These are phyloP conservation scores for Apeira syringaria DNA, from an alignment of 2,888 invertebrate species.

Conservation along the genomic window DNA sequence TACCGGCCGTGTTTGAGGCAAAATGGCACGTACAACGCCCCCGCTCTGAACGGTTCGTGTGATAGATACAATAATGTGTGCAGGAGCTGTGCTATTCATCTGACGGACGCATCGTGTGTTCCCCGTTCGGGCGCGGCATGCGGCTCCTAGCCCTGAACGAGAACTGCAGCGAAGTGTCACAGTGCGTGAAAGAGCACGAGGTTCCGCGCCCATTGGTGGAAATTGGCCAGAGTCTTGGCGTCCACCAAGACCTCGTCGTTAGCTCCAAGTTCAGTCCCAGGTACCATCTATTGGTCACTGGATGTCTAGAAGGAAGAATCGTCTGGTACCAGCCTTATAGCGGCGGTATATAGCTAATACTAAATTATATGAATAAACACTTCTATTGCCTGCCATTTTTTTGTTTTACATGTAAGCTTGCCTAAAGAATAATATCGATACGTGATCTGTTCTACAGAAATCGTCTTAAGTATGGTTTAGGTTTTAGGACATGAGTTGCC, in stretches of 20 bases:
- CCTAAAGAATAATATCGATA: too few relatives aligned
- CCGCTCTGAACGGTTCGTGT: too few relatives aligned
- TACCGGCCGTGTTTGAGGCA: too few relatives aligned
- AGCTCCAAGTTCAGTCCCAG: slow-evolving; percentile 95
- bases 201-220: slow-evolving; percentile 65
- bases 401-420: too few relatives aligned
- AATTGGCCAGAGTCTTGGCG: slow-evolving; percentile 86
- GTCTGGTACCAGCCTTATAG: slow-evolving; percentile 93
- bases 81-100: slow-evolving; percentile 94
- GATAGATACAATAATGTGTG: too few relatives aligned
- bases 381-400: not conserved
- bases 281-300: slow-evolving; percentile 94
- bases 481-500: too few relatives aligned
- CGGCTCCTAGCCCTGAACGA: slow-evolving; percentile 92
- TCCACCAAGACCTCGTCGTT: slow-evolving; percentile 92
- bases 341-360: slow-evolving; percentile 55
- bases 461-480: too few relatives aligned
- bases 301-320: slow-evolving; percentile 94
- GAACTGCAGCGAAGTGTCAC: slow-evolving; percentile 90
- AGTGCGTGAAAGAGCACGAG: slow-evolving; percentile 65
- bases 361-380: slow-evolving; percentile 19
- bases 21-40: too few relatives aligned
- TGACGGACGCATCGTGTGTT: slow-evolving; percentile 95
- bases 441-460: too few relatives aligned
- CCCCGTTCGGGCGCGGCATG: slow-evolving; percentile 94